Percentiles rank a stretch among this genome's conserved stretches.
phyloP scores from a whole-genome alignment of 2,888 invertebrate species.

The Lathronympha strigana region DNA sequence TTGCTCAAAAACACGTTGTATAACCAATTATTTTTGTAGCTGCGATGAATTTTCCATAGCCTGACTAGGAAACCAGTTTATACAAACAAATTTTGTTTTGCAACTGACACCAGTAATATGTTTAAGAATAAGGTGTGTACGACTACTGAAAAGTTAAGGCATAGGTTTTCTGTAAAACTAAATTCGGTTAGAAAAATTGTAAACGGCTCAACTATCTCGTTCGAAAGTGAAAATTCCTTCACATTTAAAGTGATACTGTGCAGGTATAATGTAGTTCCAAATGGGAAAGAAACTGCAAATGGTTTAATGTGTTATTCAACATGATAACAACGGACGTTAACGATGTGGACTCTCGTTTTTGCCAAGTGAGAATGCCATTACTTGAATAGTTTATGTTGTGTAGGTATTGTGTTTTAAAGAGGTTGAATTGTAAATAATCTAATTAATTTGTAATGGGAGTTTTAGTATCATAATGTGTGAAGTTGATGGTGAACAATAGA shows the following conservation, averaged over 20 bases:
- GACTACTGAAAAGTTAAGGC: slow-evolving; percentile 64
- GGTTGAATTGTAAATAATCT: slow-evolving; percentile 30
- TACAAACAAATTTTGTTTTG: no score
- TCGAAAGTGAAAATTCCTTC: slow-evolving; percentile 62
- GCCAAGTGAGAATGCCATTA: slow-evolving; percentile 31
- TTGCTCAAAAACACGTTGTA: no score
- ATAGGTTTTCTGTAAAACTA: slow-evolving; percentile 61
- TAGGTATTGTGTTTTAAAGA: slow-evolving; percentile 35
- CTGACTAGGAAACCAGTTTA: no score
- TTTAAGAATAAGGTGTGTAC: slow-evolving; percentile 59
- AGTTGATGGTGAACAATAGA: slow-evolving; percentile 29
- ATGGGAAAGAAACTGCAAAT: slow-evolving; percentile 34
- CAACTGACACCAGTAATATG: no score
- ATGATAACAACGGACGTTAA: slow-evolving; percentile 29
- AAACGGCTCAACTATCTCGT: slow-evolving; percentile 56
- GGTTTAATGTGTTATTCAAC: slow-evolving; percentile 39
- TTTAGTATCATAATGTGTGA: slow-evolving; percentile 32
- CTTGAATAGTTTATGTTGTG: slow-evolving; percentile 26
- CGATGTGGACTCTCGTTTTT: slow-evolving; percentile 34
- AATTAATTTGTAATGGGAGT: slow-evolving; percentile 25
- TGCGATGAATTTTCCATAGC: no score
- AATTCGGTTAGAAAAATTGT: slow-evolving; percentile 58
- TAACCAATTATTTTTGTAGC: no score
- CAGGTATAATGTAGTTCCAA: slow-evolving; percentile 42
- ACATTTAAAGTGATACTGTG: slow-evolving; percentile 40